Evolutionary conservation across 2,888 invertebrate genomes (phyloP).

Genomic region (Idaea straminata): DNA sequence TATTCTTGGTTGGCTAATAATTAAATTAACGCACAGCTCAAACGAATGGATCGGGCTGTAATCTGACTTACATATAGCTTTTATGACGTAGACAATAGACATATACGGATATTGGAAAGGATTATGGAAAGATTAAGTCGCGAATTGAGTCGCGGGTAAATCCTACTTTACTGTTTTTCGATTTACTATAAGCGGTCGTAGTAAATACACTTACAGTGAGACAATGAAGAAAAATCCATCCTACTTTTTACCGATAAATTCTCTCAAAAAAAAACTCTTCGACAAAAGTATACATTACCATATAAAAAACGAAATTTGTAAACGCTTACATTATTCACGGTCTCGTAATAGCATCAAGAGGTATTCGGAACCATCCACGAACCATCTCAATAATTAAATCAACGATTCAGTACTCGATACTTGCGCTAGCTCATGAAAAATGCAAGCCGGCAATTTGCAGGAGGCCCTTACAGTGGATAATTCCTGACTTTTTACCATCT

Average conservation of each 20-base stretch:
- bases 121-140: too few relatives aligned
- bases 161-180: too few relatives aligned
- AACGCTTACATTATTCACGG: slow-evolving; percentile 22
- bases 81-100: too few relatives aligned
- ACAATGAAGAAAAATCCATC: not conserved
- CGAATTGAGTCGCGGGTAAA: too few relatives aligned
- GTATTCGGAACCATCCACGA: slow-evolving; percentile 16
- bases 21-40: too few relatives aligned
- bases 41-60: too few relatives aligned
- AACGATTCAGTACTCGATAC: slow-evolving; percentile 66
- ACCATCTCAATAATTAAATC: slow-evolving; percentile 74
- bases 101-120: too few relatives aligned
- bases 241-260: not conserved
- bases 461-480: slow-evolving; percentile 48
- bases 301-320: slow-evolving; percentile 1
- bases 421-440: slow-evolving; percentile 67
- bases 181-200: too few relatives aligned
- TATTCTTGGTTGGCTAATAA: too few relatives aligned
- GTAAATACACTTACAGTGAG: not conserved
- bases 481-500: slow-evolving; percentile 45
- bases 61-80: too few relatives aligned
- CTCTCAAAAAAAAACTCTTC: not conserved
- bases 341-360: slow-evolving; percentile 28
- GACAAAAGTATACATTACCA: not conserved
- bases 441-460: slow-evolving; percentile 71